These are phyloP conservation scores for Myrmecophaga tridactyla DNA, from an alignment of 2,113 vertebrate species.

Conservation along the genomic window DNA sequence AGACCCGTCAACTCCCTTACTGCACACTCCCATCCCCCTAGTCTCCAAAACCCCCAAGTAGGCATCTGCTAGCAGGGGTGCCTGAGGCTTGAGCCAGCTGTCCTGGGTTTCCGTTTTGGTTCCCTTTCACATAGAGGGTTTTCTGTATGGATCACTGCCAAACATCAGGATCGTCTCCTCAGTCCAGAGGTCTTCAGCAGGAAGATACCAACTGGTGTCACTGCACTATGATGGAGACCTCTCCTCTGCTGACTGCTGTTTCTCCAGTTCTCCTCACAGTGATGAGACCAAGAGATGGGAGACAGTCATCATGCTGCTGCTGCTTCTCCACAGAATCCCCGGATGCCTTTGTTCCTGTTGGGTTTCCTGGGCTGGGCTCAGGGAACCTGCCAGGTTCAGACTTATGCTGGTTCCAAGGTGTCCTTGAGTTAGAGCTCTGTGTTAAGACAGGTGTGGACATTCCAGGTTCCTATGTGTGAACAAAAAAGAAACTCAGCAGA, in stretches of 20 bases:
- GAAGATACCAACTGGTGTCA: conserved; percentile 1
- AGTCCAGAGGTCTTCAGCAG: conserved; percentile 62
- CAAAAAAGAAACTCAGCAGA: conserved; percentile 48
- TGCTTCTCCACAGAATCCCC: conserved; percentile 59
- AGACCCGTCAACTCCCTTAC: conserved; percentile 66
- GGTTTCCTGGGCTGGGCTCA: conserved; percentile 34
- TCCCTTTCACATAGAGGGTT: conserved; percentile 63
- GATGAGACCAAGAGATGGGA: conserved; percentile 37
- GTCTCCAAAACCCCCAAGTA: conserved; percentile 80
- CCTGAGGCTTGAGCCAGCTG: conserved; percentile 42
- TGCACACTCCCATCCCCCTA: conserved; percentile 70
- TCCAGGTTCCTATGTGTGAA: conserved; percentile 48
- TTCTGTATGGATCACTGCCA: conserved; percentile 73
- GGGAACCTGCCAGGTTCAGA: conserved; percentile 46
- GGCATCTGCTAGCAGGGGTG: background rate
- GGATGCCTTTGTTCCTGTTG: conserved; percentile 38
- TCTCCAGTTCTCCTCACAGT: conserved; percentile 54
- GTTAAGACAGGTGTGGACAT: conserved; percentile 57
- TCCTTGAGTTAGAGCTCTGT: conserved; percentile 39
- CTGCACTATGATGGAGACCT: conserved; percentile 42
- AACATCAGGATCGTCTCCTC: conserved; percentile 56
- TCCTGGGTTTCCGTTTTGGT: conserved; percentile 49
- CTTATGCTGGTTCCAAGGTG: conserved; percentile 44
- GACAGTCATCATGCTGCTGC: conserved; percentile 58
- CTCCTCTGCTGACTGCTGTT: conserved; percentile 47